Base-by-base conservation (phyloP, 2,888 invertebrate species). In the Perizoma flavofasciatum region DNA sequence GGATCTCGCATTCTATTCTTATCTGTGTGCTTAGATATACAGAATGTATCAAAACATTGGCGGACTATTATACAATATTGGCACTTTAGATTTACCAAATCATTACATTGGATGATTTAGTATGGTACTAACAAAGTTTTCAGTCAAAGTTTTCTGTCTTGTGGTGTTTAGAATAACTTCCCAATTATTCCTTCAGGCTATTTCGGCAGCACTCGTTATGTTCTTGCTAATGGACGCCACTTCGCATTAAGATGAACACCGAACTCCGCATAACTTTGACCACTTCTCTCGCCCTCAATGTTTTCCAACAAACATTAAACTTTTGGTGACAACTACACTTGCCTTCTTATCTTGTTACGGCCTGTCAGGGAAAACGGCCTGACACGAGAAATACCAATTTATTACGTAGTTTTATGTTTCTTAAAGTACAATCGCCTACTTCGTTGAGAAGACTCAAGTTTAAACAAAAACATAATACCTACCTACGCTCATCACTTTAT, bases 181-280 rank as follows among this genome's bases (percentile, higher is more conserved):
- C 11, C 49, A 34, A 41, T 41, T 44, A 43, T 59, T 53, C 56
- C 50, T 59, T 59, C 52, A 53, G 44, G 57, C 51, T 59, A 56
- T 55, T 62, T 63, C 55, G 60, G 67, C 60, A 64, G 64, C 50
- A 66, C 57, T 70, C 63, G 70, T 75, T 71, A 74, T 78, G 73
- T 76, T 73, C 79, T 78, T 70, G 73, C 82, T 86, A 86, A 86
- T 88, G 83, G 85, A 85, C 70, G 80, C 70, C 79, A 78, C 81
- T 78, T 74, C 74, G 76, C 70, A 78, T 82, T 80, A 84, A 80
- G 79, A 79, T 73, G 72, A 79, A 85, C 79, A 81, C 81, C 71
- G 65, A 70, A 75, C 76, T 80, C 68, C 66, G 71, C 66, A 73
- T 75, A 82, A 85, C 83, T 85, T 84, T 72, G 80, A 79, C 82